phyloP scores from a whole-genome alignment of 2,888 invertebrate species.

The Cheilosia scutellata region DNA sequence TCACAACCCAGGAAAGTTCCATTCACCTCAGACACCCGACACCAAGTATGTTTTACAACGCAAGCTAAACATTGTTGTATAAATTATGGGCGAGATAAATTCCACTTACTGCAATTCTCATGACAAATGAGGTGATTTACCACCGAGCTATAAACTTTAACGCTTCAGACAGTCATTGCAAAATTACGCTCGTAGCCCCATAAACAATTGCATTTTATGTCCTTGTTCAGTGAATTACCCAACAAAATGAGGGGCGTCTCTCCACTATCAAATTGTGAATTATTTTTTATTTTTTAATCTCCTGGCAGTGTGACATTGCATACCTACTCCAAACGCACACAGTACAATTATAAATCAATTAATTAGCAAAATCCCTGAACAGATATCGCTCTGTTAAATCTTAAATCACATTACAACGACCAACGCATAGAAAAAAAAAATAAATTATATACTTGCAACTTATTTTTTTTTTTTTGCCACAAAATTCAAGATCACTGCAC shows the following conservation, averaged over 20 bases:
- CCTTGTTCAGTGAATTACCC: conserved; percentile 23
- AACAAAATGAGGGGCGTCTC: conserved; percentile 1
- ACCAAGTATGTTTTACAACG: not conserved
- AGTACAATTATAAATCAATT: conserved; percentile 60
- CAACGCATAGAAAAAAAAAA: conserved; percentile 1
- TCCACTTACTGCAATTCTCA: conserved; percentile 23
- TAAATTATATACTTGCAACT: not conserved
- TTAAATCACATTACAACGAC: conserved; percentile 2
- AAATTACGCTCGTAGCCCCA: not conserved
- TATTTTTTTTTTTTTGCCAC: conserved; percentile 8
- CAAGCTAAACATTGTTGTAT: not conserved
- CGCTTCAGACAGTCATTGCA: conserved; percentile 10
- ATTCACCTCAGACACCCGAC: too few species aligned
- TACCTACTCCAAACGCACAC: not conserved
- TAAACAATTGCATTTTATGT: conserved; percentile 28
- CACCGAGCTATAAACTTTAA: conserved; percentile 12
- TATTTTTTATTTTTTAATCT: conserved; percentile 5
- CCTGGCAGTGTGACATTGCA: conserved; percentile 31
- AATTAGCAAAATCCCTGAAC: conserved; percentile 64
- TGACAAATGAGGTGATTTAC: conserved; percentile 32
- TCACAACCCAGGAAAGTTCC: too few species aligned
- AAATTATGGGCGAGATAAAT: conserved; percentile 12
- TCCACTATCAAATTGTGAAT: not conserved
- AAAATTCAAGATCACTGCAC: conserved; percentile 66
- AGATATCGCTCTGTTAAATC: conserved; percentile 38